Evolutionary conservation across 2,797 vertebrate genomes (phyloP), one percentile per base, ranked within the genome.

Genomic region (Micrastur ruficollis): DNA sequence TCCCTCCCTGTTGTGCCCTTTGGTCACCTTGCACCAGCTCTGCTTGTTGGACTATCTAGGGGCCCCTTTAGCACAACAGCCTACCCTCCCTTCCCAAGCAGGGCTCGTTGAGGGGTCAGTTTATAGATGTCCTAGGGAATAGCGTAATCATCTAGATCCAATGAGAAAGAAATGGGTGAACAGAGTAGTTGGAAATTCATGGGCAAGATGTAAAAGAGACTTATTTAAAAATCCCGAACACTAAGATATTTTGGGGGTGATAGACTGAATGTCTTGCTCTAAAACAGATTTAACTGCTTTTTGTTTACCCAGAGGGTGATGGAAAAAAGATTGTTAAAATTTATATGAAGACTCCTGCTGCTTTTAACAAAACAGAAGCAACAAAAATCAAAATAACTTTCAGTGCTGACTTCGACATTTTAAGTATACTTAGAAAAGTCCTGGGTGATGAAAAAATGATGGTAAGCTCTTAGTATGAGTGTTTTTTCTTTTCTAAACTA

Each of bases 331-430:
- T 98, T 17, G 92, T 99, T 55, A 95, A 59, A 7, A 86, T 99
- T 74, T 74, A 93, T 19, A 95, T 99, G 93, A 98, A 93, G 34
- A 81, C 56, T 65, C 97, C 98, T 14, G 46, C 98, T 56, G 50
- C 55, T 62, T 89, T 99, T 84, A 97, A 96, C 74, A 92, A 94
- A 72, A 97, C 65, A 79, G 97, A 97, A 95, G 98, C 95, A 62
- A 98, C 94, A 62, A 98, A 95, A 34, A 87, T 99, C 53, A 96
- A 98, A 97, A 97, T 99, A 83, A 90, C 75, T 72, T 99, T 99
- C 91, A 97, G 96, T 65, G 62, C 93, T 4, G 79, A 98, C 38
- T 96, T 98, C 88, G 97, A 98, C 50, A 91, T 98, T 56, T 68
- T 95, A 27, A 88, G 50, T 56, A 62, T 94, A 50, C 91, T 98